These are phyloP conservation scores for Cacoxenus indagator DNA, from an alignment of 2,888 invertebrate species.

Conservation along the genomic window DNA sequence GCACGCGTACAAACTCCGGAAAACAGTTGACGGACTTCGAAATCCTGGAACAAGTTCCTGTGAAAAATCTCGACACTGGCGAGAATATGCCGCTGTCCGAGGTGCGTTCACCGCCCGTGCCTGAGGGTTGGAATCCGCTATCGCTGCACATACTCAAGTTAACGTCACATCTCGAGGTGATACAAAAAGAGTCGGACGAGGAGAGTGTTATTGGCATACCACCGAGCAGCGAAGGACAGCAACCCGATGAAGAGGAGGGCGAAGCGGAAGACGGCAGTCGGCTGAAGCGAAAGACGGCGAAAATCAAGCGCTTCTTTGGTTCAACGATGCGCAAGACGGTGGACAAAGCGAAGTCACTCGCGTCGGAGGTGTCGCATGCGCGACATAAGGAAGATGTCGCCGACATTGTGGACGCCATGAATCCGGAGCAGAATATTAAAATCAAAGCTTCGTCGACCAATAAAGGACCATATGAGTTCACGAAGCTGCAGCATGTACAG, in stretches of 20 bases:
- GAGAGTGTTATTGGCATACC: slow-evolving; percentile 78
- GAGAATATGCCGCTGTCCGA: slow-evolving; percentile 94
- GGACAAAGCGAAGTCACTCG: slow-evolving; percentile 90
- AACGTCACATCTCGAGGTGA: slow-evolving; percentile 85
- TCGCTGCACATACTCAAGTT: slow-evolving; percentile 94
- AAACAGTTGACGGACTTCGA: slow-evolving; percentile 91
- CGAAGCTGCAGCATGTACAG: slow-evolving; percentile 90
- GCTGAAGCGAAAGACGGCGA: slow-evolving; percentile 72
- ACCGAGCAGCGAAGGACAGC: slow-evolving; percentile 68
- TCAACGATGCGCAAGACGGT: slow-evolving; percentile 92
- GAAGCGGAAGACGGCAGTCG: slow-evolving; percentile 71
- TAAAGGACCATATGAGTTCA: slow-evolving; percentile 97
- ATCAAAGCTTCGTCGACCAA: slow-evolving; percentile 95
- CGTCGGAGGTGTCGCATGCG: slow-evolving; percentile 90
- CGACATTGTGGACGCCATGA: slow-evolving; percentile 86
- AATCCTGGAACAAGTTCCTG: slow-evolving; percentile 92
- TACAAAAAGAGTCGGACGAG: slow-evolving; percentile 84
- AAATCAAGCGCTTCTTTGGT: slow-evolving; percentile 85
- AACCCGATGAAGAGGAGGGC: slow-evolving; percentile 70
- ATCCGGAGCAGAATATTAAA: slow-evolving; percentile 85
- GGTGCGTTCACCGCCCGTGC: slow-evolving; percentile 74
- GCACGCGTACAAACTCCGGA: slow-evolving; percentile 88
- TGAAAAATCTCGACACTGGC: slow-evolving; percentile 85
- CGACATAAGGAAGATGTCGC: slow-evolving; percentile 88
- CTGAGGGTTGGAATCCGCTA: slow-evolving; percentile 94